Evolutionary conservation across 2,888 invertebrate species (phyloP).

Genomic region (Salpingus planirostris): DNA sequence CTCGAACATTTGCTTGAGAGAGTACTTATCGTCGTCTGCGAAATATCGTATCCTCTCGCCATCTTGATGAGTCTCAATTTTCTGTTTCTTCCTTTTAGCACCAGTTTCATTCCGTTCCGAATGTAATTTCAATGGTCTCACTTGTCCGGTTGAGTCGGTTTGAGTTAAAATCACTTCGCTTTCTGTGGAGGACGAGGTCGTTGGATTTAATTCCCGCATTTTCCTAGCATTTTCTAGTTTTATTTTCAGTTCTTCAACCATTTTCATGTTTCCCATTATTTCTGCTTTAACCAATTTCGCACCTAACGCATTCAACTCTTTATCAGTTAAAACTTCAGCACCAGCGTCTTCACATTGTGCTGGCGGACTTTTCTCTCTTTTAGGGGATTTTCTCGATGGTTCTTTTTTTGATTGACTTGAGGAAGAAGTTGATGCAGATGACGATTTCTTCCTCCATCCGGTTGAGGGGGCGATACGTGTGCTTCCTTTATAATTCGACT

Average conservation of each 20-base stretch:
- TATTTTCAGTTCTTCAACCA: conserved; percentile 60
- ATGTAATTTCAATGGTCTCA: conserved; percentile 50
- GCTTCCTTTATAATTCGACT: too few species aligned
- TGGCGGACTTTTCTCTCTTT: background rate
- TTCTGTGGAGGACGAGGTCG: conserved; percentile 27
- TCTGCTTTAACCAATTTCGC: conserved; percentile 92
- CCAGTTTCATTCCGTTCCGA: conserved; percentile 41
- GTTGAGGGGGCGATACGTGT: conserved; percentile 9
- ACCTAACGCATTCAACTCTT: conserved; percentile 82
- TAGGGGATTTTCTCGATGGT: too few species aligned
- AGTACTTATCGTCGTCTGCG: conserved; percentile 82
- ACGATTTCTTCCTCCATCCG: conserved; percentile 18
- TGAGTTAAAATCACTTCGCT: conserved; percentile 58
- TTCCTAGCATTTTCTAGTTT: conserved; percentile 65
- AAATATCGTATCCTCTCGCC: conserved; percentile 75
- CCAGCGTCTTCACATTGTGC: too few species aligned
- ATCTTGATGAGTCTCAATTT: conserved; percentile 61
- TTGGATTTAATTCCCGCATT: conserved; percentile 19
- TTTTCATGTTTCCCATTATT: conserved; percentile 71
- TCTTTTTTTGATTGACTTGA: too few species aligned
- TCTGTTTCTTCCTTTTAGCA: conserved; percentile 45
- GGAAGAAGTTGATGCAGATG: too few species aligned
- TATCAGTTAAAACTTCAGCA: conserved; percentile 50
- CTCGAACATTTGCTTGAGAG: conserved; percentile 77
- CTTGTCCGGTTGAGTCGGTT: conserved; percentile 58